Conservation (phyloP, 2,113 vertebrate species). For the Coracopsis vasa region DNA sequence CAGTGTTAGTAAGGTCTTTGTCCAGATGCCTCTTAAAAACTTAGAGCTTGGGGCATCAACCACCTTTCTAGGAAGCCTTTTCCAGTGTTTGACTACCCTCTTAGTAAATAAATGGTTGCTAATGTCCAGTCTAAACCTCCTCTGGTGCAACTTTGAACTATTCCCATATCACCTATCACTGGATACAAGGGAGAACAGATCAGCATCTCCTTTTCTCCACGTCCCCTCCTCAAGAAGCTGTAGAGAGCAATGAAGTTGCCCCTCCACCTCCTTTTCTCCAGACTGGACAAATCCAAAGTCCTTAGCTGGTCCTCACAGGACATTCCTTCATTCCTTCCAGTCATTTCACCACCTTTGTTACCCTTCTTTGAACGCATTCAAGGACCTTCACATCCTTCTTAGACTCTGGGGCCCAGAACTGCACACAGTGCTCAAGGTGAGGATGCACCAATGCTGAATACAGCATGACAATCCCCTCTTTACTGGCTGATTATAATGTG, state of each 20-base stretch:
- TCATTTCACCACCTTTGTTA: neutral
- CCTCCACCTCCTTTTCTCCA: neutral
- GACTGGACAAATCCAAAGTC: neutral
- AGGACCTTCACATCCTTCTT: neutral
- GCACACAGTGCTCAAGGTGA: neutral
- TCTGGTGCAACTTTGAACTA: neutral
- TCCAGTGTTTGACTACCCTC: neutral
- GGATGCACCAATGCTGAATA: neutral
- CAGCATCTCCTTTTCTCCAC: neutral
- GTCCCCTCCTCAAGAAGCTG: neutral
- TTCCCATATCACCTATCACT: accelerated
- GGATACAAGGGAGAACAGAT: neutral
- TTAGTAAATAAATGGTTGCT: neutral
- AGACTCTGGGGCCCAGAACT: neutral
- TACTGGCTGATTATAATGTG: accelerated
- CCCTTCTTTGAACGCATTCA: accelerated
- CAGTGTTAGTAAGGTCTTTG: neutral
- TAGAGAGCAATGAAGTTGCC: neutral
- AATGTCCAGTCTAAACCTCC: neutral
- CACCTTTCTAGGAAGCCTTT: neutral
- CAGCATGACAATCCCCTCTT: accelerated
- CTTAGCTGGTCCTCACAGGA: neutral
- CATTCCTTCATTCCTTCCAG: neutral
- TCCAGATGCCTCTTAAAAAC: neutral
- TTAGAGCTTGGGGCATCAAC: neutral